A percentile compares a stretch with the other conserved stretches of the same genome.
phyloP scores from a whole-genome alignment of 2,888 invertebrate genomes.

The Melanchra persicariae region DNA sequence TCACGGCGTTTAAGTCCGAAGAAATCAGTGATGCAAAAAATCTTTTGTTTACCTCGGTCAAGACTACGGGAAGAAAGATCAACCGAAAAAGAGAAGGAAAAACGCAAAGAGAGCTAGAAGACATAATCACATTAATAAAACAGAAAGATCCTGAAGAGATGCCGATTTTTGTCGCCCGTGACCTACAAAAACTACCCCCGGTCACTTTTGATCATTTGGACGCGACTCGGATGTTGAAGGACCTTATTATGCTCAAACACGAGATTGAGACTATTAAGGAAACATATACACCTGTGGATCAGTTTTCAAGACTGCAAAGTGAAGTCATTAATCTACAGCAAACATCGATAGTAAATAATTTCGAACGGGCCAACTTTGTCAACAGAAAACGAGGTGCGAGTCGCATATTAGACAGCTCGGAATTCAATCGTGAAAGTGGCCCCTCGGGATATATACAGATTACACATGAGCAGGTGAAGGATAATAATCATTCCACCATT shows the following conservation, averaged over 20 bases:
- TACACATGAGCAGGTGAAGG: neutral
- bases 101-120: neutral
- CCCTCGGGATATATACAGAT: neutral
- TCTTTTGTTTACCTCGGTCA: slow-evolving; percentile 3
- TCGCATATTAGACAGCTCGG: neutral
- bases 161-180: slow-evolving; percentile 11
- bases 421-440: neutral
- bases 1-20: neutral
- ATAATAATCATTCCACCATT: neutral
- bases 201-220: slow-evolving; percentile 12
- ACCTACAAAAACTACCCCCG: slow-evolving; percentile 7
- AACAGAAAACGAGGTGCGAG: slow-evolving; percentile 3
- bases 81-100: neutral
- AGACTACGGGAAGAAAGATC: neutral
- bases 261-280: slow-evolving; percentile 4
- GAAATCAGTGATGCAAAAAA: slow-evolving; percentile 10
- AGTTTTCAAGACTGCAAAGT: neutral
- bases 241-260: slow-evolving; percentile 2
- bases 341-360: slow-evolving; percentile 3
- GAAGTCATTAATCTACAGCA: neutral
- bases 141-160: slow-evolving; percentile 8
- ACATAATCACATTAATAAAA: slow-evolving; percentile 1
- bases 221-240: neutral
- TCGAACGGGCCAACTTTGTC: slow-evolving; percentile 1
- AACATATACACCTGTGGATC: neutral